Conservation (phyloP, 2,113 vertebrate genomes). For the Nothobranchius kuhntae region DNA sequence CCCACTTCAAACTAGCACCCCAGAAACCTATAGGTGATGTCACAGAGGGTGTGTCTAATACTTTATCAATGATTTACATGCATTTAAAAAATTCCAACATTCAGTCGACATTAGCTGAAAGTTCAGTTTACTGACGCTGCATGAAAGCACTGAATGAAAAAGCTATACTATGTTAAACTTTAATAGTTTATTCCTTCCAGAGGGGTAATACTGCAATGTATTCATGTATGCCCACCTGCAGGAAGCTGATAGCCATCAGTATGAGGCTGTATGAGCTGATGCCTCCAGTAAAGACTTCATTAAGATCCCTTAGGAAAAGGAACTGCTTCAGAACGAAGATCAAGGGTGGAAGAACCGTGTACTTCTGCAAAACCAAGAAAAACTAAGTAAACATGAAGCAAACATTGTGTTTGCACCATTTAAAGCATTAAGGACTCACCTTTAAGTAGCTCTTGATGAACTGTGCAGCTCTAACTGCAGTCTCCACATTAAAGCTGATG, state of each 20-base stretch:
- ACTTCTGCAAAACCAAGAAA: slow-evolving; percentile 66
- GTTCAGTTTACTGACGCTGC: no score
- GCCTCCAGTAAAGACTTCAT: slow-evolving; percentile 84
- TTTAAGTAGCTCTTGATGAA: slow-evolving; percentile 96
- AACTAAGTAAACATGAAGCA: not conserved
- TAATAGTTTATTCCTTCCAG: not conserved
- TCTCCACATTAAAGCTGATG: slow-evolving; percentile 99
- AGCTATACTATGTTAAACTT: not conserved
- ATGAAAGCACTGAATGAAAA: no score
- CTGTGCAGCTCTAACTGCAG: slow-evolving; percentile 93
- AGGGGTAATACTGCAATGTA: not conserved
- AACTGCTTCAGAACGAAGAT: slow-evolving; percentile 86
- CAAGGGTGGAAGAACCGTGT: slow-evolving; percentile 82
- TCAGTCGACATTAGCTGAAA: no score
- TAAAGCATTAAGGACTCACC: slow-evolving; percentile 65
- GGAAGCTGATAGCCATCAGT: slow-evolving; percentile 84
- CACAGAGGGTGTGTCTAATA: no score
- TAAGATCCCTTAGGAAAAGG: slow-evolving; percentile 82
- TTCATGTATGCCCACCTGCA: slow-evolving; percentile 75
- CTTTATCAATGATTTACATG: no score
- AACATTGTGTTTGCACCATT: no score
- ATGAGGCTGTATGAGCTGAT: slow-evolving; percentile 86
- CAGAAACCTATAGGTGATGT: no score
- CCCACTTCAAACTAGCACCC: no score
- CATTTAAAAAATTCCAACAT: no score